Conservation (phyloP, 2,888 invertebrate species). For the Caenorhabditis macrosperma region DNA sequence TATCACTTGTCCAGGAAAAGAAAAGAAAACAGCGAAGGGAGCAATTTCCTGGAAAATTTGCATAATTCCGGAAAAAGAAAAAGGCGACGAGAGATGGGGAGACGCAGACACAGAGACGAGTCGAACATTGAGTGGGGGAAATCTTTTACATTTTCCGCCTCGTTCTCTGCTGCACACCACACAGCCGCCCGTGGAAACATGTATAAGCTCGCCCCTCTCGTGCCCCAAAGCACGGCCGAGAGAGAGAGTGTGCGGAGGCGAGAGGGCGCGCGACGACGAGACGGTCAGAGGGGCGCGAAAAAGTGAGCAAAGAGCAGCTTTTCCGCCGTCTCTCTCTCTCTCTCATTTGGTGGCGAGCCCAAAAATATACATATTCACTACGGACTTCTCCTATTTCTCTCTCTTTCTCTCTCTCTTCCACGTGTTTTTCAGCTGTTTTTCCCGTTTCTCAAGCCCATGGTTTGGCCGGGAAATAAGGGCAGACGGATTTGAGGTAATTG, state of each 20-base stretch:
- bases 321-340: background rate
- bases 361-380: background rate
- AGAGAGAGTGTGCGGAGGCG: slow-evolving; percentile 1
- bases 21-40: no score
- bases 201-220: background rate
- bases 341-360: no score
- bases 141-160: background rate
- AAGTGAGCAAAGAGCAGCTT: slow-evolving; percentile 20
- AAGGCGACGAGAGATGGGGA: background rate
- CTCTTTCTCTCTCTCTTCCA: background rate
- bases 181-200: no score
- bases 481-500: no score
- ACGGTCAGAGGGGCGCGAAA: slow-evolving; percentile 1
- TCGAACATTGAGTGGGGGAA: background rate
- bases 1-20: no score
- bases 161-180: background rate
- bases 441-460: background rate
- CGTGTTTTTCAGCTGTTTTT: background rate
- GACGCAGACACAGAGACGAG: background rate
- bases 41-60: no score
- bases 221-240: no score
- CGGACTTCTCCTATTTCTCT: background rate
- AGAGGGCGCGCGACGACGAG: slow-evolving; percentile 1
- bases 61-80: no score
- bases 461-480: no score